Evolutionary conservation across 2,113 vertebrate species (phyloP), one percentile per base, ranked within the genome.

Genomic region (Gobiocypris rarus): DNA sequence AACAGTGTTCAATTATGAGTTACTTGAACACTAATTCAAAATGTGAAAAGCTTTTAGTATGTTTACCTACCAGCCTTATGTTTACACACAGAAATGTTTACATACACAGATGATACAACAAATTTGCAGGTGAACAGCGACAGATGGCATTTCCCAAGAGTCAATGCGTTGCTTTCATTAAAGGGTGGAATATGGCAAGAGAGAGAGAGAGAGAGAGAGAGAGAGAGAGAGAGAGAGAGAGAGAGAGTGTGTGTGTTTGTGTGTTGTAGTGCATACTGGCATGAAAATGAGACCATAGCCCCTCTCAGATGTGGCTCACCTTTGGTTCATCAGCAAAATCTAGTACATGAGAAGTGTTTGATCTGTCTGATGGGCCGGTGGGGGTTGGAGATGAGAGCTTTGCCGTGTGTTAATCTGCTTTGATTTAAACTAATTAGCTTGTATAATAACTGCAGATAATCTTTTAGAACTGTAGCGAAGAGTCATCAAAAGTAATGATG

Each of bases 351-450:
- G 76, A 17, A 50, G 43, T 31, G 59, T 80, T 67, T 80, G 78
- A 80, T 80, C 59, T 80, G 28, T 50, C 41, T 48, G 78, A 80
- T 67, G 24, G 38, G 59, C 24, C 43, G 10, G 52, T 28, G 43
- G 59, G 77, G 17, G 17, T 34, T 75, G 73, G 45, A 75, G 61
- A 31, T 65, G 59, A 48, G 41, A 48, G 43, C 41, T 63, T 67
- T 80, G 26, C 59, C 17, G 43, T 45, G 77, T 80, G 43, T 14
- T 67, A 80, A 80, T 80, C 59, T 50, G 26, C 78, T 80, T 80
- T 80, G 78, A 80, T 80, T 67, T 28, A 65, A 67, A 31, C 41
- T 80, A 67, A 80, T 80, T 80, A 80, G 24, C 17, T 28, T 80
- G 77, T 14, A 45, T 80, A 52, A 80, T 80, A 19, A 67, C 61